phyloP scores from a whole-genome alignment of 2,888 invertebrate species.

The Sthenelais limicola region DNA sequence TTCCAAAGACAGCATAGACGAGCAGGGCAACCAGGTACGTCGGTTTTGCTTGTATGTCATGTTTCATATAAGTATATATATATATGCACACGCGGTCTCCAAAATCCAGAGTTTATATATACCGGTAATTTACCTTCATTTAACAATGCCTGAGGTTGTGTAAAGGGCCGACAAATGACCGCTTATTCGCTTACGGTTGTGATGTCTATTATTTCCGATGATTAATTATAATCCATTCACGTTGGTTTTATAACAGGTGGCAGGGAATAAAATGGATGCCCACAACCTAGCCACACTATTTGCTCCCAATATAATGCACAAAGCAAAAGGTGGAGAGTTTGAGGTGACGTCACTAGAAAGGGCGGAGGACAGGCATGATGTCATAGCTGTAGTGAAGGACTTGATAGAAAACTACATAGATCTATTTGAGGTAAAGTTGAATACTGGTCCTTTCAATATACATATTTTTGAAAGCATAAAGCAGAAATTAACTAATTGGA shows the following conservation, averaged over 20 bases:
- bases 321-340: slow-evolving; percentile 65
- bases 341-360: slow-evolving; percentile 74
- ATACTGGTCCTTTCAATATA: too few species aligned
- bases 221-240: too few species aligned
- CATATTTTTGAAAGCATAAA: too few species aligned
- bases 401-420: slow-evolving; percentile 83
- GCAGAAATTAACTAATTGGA: too few species aligned
- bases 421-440: slow-evolving; percentile 78
- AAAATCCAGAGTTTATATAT: too few species aligned
- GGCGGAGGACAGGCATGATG: slow-evolving; percentile 83
- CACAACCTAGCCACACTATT: slow-evolving; percentile 92
- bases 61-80: not conserved
- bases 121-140: too few species aligned
- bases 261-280: slow-evolving; percentile 95
- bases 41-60: not conserved
- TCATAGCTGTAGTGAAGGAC: slow-evolving; percentile 82
- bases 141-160: too few species aligned
- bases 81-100: too few species aligned
- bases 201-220: too few species aligned
- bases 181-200: too few species aligned
- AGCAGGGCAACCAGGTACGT: slow-evolving; percentile 62
- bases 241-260: too few species aligned
- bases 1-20: slow-evolving; percentile 79
- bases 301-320: slow-evolving; percentile 93
- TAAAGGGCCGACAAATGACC: too few species aligned